phyloP scores from a whole-genome alignment of 2,797 vertebrate genomes.

The Anguilla obscura region DNA sequence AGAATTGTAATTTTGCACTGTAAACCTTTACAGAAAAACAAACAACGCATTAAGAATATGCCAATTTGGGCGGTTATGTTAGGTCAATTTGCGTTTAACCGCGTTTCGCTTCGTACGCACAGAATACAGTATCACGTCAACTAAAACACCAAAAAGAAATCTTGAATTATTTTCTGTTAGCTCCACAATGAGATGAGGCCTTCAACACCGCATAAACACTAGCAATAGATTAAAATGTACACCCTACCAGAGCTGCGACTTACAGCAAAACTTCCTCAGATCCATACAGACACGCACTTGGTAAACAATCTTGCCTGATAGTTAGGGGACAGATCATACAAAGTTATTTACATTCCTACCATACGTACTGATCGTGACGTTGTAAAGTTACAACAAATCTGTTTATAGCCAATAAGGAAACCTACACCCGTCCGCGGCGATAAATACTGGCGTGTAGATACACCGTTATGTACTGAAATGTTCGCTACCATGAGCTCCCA shows the following conservation, averaged over 20 bases:
- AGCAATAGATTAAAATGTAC: not conserved
- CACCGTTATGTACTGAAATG: not conserved
- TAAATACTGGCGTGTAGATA: not conserved
- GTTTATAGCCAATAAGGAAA: not conserved
- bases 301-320: not conserved
- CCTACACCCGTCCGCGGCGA: not conserved
- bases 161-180: not conserved
- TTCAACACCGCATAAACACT: not conserved
- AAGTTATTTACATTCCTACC: not conserved
- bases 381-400: not conserved
- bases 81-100: not conserved
- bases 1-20: not conserved
- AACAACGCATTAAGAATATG: not conserved
- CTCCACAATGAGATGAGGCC: not conserved
- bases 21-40: not conserved
- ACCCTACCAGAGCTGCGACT: not conserved
- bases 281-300: not conserved
- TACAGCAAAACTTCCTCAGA: not conserved
- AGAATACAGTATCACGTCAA: not conserved
- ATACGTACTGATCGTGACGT: not conserved
- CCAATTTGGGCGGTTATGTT: not conserved
- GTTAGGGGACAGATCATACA: not conserved
- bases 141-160: not conserved
- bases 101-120: not conserved
- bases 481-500: not conserved